Evolutionary conservation across 2,113 vertebrate species (phyloP).

Genomic region (Pipa parva): DNA sequence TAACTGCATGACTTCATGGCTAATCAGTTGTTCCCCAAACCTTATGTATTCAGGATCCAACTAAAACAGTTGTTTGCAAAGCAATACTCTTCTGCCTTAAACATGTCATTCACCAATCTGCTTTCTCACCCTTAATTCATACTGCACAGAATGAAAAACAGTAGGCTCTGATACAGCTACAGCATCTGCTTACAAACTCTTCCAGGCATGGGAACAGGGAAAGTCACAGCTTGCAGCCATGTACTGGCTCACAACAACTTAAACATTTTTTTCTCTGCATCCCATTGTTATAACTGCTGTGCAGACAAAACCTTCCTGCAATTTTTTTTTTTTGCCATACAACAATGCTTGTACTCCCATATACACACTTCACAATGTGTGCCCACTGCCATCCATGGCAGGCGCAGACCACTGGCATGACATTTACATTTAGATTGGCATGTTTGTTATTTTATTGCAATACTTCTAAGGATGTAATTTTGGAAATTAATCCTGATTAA

Average conservation of each 20-base stretch:
- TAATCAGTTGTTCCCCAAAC: background rate
- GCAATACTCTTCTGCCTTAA: background rate
- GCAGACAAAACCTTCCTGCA: constrained; percentile 3
- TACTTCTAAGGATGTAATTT: too few species aligned
- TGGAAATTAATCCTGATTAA: too few species aligned
- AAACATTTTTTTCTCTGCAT: constrained; percentile 12
- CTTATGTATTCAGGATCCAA: background rate
- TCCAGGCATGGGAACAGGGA: background rate
- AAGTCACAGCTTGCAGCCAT: constrained; percentile 12
- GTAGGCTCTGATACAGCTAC: background rate
- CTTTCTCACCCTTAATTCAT: background rate
- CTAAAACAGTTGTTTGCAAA: background rate
- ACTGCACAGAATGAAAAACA: background rate
- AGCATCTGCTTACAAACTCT: constrained; percentile 3
- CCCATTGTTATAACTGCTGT: background rate
- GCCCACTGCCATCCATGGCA: too few species aligned
- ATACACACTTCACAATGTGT: too few species aligned
- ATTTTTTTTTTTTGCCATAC: too few species aligned
- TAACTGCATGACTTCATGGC: background rate
- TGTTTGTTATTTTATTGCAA: too few species aligned
- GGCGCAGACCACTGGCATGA: too few species aligned
- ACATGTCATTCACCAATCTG: background rate
- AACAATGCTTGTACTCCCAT: too few species aligned
- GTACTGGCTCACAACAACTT: background rate
- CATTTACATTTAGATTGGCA: too few species aligned